Conservation (phyloP, 2,113 vertebrate genomes). For the Ploceus nigricollis region DNA sequence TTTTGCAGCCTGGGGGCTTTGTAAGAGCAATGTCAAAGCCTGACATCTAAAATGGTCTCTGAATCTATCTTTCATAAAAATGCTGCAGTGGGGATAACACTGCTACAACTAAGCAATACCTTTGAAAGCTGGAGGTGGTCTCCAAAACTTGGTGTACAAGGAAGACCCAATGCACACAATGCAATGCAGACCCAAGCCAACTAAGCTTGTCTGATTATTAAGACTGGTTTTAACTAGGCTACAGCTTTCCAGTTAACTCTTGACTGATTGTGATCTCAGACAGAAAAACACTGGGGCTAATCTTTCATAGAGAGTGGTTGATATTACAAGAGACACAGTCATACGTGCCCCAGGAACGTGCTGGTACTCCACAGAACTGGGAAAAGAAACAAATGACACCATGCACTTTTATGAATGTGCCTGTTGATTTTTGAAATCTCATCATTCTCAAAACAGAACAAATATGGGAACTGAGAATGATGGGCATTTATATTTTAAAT, state of each 20-base stretch:
- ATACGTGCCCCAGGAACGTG: background rate
- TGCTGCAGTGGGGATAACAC: background rate
- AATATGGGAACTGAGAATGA: background rate
- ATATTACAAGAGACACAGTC: background rate
- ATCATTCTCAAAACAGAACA: background rate
- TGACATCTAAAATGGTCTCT: background rate
- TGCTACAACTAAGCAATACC: background rate
- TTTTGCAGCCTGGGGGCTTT: background rate
- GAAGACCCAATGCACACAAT: background rate
- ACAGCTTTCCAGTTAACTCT: background rate
- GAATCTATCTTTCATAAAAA: background rate
- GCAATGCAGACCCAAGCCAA: too few species aligned
- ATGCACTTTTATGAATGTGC: background rate
- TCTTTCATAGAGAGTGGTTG: background rate
- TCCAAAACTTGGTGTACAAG: background rate
- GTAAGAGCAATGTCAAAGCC: background rate
- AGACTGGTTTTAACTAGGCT: background rate
- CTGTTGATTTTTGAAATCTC: background rate
- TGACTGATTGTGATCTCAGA: background rate
- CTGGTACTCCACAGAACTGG: background rate
- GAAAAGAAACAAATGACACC: slow-evolving; percentile 29
- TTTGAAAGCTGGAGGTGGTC: background rate
- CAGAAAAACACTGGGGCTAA: background rate
- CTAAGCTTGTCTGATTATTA: background rate
- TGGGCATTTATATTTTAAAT: background rate